These are phyloP conservation scores for Holothuria glaberrima DNA, from an alignment of 35 echinoderm and acorn worm species.

Conservation along the genomic window DNA sequence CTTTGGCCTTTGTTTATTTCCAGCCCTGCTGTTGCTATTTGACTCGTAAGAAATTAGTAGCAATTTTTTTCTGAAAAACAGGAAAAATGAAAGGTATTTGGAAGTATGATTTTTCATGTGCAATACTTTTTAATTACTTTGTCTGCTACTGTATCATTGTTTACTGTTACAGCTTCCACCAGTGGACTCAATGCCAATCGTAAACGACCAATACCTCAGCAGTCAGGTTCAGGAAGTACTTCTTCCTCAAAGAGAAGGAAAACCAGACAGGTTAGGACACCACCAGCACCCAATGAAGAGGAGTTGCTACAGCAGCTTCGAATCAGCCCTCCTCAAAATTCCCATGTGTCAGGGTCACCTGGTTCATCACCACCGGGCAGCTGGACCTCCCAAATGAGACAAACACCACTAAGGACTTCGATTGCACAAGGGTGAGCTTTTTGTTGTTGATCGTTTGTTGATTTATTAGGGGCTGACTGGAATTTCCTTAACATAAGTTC, in stretches of 20 bases:
- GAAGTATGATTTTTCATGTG: no score
- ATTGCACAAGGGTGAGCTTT: constrained; percentile 52
- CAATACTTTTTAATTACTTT: no score
- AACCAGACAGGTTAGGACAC: constrained; percentile 15
- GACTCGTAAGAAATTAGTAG: no score
- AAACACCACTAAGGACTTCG: constrained; percentile 31
- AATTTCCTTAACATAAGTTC: no score
- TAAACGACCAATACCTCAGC: constrained; percentile 72
- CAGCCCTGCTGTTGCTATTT: no score
- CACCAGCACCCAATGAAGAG: constrained; percentile 41
- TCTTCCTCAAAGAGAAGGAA: constrained; percentile 36
- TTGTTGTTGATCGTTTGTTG: no score
- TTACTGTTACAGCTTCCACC: constrained; percentile 64
- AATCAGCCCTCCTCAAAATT: constrained; percentile 61
- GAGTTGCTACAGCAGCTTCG: constrained; percentile 60
- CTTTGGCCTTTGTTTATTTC: no score
- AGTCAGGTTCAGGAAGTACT: constrained; percentile 53
- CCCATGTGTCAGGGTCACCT: constrained; percentile 34
- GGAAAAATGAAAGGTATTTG: no score
- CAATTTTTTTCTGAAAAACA: no score
- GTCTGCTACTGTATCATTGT: no score
- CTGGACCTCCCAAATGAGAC: constrained; percentile 43
- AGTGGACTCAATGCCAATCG: constrained; percentile 72
- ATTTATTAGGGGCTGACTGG: no score
- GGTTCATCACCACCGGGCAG: constrained; percentile 28